A percentile compares a stretch with the other conserved stretches of the same genome.
Evolutionary conservation across 2,113 vertebrate genomes (phyloP).

Genomic region (Nansenia antarctica): DNA sequence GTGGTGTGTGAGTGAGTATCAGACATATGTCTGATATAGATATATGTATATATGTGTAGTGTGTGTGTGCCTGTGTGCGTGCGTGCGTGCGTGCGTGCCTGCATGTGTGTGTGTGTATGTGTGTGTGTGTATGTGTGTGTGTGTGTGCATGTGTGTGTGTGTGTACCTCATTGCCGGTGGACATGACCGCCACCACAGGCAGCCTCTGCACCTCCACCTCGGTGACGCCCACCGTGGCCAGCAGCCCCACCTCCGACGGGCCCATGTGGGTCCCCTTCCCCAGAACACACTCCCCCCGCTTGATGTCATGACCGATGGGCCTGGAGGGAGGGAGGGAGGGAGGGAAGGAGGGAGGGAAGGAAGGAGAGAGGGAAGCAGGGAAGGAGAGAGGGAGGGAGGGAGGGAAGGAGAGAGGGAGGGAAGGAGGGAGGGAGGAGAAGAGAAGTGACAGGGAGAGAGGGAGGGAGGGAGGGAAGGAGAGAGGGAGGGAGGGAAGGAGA

Average conservation of each 20-base stretch:
- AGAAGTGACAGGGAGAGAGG: no score
- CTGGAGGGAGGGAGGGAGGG: constrained; percentile 76
- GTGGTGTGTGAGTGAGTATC: no score
- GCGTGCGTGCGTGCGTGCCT: neutral
- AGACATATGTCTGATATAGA: no score
- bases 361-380: no score
- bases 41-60: no score
- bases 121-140: neutral
- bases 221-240: constrained; percentile 96
- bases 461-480: no score
- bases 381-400: no score
- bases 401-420: no score
- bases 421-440: no score
- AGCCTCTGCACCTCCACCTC: constrained; percentile 99
- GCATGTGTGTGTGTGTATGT: neutral
- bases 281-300: constrained; percentile 96
- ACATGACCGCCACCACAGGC: constrained; percentile 98
- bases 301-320: constrained; percentile 98
- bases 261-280: constrained; percentile 99
- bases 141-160: neutral
- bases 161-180: constrained; percentile 94
- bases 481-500: no score
- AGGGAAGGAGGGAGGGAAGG: no score
- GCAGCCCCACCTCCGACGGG: constrained; percentile 94
- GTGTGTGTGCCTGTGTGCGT: neutral